phyloP scores from a whole-genome alignment of 1,140 invertebrate genomes.

The Drosophila pseudoobscura region DNA sequence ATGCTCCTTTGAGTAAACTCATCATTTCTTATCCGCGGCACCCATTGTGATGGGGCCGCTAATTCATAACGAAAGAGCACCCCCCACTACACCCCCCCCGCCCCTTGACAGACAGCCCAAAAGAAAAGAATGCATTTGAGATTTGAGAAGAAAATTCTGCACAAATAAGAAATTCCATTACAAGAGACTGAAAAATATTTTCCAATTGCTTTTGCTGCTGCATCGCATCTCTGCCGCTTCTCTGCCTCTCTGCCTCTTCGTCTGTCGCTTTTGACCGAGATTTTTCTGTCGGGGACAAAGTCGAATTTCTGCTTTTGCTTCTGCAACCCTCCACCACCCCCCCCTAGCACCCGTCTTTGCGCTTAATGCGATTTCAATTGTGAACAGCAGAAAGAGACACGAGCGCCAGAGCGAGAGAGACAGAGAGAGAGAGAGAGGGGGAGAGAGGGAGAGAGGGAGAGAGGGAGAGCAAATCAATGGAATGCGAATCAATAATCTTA shows the following conservation, averaged over 20 bases:
- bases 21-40: too few species aligned
- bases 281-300: slow-evolving; percentile 8
- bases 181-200: neutral
- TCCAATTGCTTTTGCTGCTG: slow-evolving; percentile 9
- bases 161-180: neutral
- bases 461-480: slow-evolving; percentile 48
- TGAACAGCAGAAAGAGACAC: slow-evolving; percentile 7
- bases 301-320: slow-evolving; percentile 1
- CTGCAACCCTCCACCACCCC: too few species aligned
- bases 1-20: too few species aligned
- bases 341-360: neutral
- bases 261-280: slow-evolving; percentile 9
- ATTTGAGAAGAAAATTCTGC: neutral
- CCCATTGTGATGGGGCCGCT: too few species aligned
- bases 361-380: slow-evolving; percentile 13
- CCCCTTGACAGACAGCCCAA: too few species aligned
- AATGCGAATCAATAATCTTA: slow-evolving; percentile 66
- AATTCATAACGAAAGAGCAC: too few species aligned
- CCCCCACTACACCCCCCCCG: too few species aligned
- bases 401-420: neutral
- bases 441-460: neutral
- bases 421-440: slow-evolving; percentile 6
- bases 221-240: too few species aligned
- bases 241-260: neutral
- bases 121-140: neutral